A percentile compares a stretch with the other conserved stretches of the same genome.
Evolutionary conservation across 2,797 vertebrate genomes (phyloP).

Genomic region (Tragopan temminckii): DNA sequence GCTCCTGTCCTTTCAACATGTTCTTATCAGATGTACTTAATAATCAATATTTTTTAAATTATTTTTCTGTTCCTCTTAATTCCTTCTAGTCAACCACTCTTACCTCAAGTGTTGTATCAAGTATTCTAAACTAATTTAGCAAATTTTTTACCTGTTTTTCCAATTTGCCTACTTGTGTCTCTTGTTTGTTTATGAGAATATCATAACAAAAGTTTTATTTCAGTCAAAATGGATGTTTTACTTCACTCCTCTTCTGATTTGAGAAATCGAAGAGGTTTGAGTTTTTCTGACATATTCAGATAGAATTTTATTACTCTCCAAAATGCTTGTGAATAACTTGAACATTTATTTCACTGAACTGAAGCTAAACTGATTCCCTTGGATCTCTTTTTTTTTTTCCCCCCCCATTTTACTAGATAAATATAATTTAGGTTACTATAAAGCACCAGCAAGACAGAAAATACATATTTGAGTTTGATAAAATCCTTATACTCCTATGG

Average conservation of each 20-base stretch:
- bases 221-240: not conserved
- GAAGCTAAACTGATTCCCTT: not conserved
- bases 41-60: not conserved
- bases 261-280: not conserved
- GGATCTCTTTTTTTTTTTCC: not conserved
- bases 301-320: not conserved
- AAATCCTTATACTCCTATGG: not conserved
- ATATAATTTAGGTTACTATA: not conserved
- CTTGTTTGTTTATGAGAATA: not conserved
- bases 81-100: not conserved
- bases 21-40: not conserved
- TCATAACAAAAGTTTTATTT: not conserved
- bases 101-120: not conserved
- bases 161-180: not conserved
- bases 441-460: not conserved
- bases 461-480: not conserved
- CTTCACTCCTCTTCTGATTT: not conserved
- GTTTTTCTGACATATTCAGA: not conserved
- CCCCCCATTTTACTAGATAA: not conserved
- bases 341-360: not conserved
- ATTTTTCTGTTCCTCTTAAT: not conserved
- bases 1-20: not conserved
- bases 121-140: not conserved
- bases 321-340: not conserved
- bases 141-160: not conserved